These are phyloP conservation scores for Olivierus martensii DNA, from an alignment of 1,140 invertebrate species.

Conservation along the genomic window DNA sequence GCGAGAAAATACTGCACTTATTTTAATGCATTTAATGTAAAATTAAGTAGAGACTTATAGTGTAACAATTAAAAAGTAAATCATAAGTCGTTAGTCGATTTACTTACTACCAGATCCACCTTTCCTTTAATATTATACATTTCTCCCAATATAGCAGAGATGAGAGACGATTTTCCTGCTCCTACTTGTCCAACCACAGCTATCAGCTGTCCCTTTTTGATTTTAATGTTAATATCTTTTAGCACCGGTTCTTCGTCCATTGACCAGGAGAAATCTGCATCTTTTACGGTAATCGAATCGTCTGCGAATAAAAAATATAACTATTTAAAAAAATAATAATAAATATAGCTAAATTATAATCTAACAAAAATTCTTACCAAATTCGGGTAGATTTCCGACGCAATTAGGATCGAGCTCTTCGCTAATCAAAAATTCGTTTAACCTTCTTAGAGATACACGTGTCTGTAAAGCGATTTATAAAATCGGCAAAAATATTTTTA, in stretches of 20 bases:
- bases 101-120: constrained; percentile 5
- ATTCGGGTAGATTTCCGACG: neutral
- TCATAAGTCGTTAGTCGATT: neutral
- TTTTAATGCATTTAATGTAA: too few species aligned
- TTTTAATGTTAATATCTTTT: constrained; percentile 20
- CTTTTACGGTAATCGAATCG: neutral
- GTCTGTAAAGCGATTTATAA: neutral
- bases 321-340: too few species aligned
- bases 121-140: constrained; percentile 25
- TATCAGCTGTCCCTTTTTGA: constrained; percentile 27
- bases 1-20: too few species aligned
- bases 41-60: too few species aligned
- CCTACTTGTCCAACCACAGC: constrained; percentile 36
- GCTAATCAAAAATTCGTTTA: constrained; percentile 1
- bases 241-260: constrained; percentile 13
- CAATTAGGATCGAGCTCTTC: constrained; percentile 4
- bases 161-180: constrained; percentile 36
- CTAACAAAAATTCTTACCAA: neutral
- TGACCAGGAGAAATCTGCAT: constrained; percentile 12
- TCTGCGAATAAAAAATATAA: too few species aligned
- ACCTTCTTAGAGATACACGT: neutral
- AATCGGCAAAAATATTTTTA: too few species aligned
- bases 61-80: too few species aligned
- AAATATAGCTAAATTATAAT: too few species aligned
- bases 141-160: constrained; percentile 42